Percentiles rank a stretch among this genome's conserved stretches.
These are phyloP conservation scores for Flabesymbios commensalis DNA, from an alignment of 2,888 invertebrate genomes.

Conservation along the genomic window DNA sequence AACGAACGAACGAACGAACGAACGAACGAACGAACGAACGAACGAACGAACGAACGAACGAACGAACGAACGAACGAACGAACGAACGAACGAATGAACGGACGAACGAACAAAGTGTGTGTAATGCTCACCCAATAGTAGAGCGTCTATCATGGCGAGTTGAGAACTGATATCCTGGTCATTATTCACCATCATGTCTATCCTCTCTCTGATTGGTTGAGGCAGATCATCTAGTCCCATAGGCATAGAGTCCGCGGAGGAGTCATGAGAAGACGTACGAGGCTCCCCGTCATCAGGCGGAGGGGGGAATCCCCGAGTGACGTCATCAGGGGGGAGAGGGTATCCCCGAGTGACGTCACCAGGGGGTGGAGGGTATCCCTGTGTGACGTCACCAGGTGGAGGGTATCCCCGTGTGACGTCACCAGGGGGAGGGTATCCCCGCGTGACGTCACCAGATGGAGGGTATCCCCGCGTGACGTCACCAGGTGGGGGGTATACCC, in stretches of 20 bases:
- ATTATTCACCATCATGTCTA: slow-evolving; percentile 22
- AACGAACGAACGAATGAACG: too few species aligned
- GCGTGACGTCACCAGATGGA: slow-evolving; percentile 51
- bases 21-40: too few species aligned
- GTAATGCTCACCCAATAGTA: slow-evolving; percentile 22
- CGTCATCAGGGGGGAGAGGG: background rate
- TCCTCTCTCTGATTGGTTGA: slow-evolving; percentile 16
- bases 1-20: too few species aligned
- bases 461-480: background rate
- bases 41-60: too few species aligned
- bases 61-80: too few species aligned
- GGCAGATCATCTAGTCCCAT: slow-evolving; percentile 21
- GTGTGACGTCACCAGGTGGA: too few species aligned
- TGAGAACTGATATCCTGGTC: slow-evolving; percentile 28
- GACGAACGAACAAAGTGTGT: too few species aligned
- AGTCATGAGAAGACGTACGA: background rate
- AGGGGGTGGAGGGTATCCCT: slow-evolving; percentile 1
- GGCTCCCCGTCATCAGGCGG: background rate
- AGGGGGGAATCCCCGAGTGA: background rate
- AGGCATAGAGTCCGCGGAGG: slow-evolving; percentile 12
- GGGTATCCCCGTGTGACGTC: background rate
- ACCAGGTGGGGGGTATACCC: too few species aligned
- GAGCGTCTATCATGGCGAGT: slow-evolving; percentile 26
- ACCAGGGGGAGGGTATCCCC: too few species aligned
- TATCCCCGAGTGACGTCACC: background rate